A percentile compares a stretch with the other conserved stretches of the same genome.
Conservation (phyloP, 2,113 vertebrate genomes). For the Bostrychus sinensis region DNA sequence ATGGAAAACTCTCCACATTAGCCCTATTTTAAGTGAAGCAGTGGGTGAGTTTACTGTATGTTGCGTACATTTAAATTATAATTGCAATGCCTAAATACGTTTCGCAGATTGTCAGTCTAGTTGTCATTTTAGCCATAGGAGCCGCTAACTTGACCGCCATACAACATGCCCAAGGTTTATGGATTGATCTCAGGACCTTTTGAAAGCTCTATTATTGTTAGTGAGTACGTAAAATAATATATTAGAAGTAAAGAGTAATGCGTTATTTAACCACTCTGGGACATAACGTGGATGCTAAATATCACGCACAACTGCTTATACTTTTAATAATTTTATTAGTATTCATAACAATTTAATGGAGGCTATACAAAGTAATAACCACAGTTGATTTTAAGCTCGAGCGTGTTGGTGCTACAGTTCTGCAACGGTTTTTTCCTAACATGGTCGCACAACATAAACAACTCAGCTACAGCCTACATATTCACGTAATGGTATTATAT, state of each 20-base stretch:
- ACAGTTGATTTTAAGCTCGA: too few relatives aligned
- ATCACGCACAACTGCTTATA: too few relatives aligned
- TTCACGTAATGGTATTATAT: not conserved
- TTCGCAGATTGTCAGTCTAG: not conserved
- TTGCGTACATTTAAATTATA: not conserved
- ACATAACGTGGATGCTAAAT: too few relatives aligned
- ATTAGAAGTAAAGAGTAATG: too few relatives aligned
- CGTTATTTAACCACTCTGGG: too few relatives aligned
- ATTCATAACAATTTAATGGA: too few relatives aligned
- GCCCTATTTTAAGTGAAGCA: conserved; percentile 1
- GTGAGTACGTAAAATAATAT: too few relatives aligned
- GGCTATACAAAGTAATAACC: too few relatives aligned
- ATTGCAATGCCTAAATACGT: not conserved
- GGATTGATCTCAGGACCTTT: not conserved
- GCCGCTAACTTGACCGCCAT: conserved; percentile 38
- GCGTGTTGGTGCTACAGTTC: not conserved
- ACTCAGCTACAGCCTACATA: not conserved
- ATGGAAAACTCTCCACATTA: not conserved
- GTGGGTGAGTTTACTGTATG: conserved; percentile 45
- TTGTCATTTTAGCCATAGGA: not conserved
- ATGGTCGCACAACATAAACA: not conserved
- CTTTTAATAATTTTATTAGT: too few relatives aligned
- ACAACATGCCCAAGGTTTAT: not conserved
- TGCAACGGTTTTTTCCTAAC: too few relatives aligned
- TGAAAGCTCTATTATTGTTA: not conserved